A percentile compares a stretch with the other conserved stretches of the same genome.
Conservation (phyloP, 2,888 invertebrate species). For the Biston stratarius region DNA sequence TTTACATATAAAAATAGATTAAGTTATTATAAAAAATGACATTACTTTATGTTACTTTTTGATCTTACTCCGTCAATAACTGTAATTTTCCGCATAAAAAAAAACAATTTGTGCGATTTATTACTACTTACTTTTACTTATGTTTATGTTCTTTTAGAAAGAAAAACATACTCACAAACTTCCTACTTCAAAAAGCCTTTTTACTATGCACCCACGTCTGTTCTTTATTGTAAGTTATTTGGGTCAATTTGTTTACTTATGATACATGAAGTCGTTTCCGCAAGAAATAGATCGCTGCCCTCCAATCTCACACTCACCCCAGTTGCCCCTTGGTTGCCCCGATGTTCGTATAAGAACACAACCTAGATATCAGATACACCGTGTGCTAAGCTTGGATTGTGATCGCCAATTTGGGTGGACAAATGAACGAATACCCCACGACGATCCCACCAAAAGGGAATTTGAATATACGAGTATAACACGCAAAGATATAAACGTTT, state of each 20-base stretch:
- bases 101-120: constrained; percentile 2
- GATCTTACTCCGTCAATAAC: neutral
- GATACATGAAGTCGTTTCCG: constrained; percentile 36
- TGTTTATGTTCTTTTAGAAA: constrained; percentile 5
- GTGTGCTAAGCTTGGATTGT: too few relatives aligned
- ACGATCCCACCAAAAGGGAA: constrained; percentile 35
- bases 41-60: neutral
- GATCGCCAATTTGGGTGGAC: neutral
- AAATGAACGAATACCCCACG: constrained; percentile 16
- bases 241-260: constrained; percentile 34
- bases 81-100: neutral
- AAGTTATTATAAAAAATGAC: too few relatives aligned
- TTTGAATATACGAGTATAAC: constrained; percentile 66
- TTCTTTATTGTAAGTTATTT: constrained; percentile 32
- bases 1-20: too few relatives aligned
- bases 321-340: constrained; percentile 6
- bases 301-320: constrained; percentile 33
- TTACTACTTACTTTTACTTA: neutral
- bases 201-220: constrained; percentile 27
- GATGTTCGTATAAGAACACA: neutral
- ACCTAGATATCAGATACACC: neutral
- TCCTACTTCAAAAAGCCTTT: constrained; percentile 6
- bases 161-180: constrained; percentile 4
- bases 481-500: constrained; percentile 69
- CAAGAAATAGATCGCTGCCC: constrained; percentile 34